These are phyloP conservation scores for Rhinichthys osculus DNA, from an alignment of 2,797 vertebrate genomes.

Conservation along the genomic window DNA sequence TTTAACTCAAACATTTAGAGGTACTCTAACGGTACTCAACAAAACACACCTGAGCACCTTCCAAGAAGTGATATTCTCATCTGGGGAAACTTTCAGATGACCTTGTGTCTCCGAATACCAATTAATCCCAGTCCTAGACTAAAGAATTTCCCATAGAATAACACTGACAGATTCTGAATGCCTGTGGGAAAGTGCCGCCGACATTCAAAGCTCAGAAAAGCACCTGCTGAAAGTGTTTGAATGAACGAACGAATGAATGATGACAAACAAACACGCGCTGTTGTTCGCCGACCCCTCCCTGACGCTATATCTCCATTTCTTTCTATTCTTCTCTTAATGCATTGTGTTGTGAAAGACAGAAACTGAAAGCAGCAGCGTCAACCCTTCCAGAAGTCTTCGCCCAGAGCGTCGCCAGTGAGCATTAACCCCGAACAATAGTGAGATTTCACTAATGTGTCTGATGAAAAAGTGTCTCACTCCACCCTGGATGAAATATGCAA, in stretches of 20 bases:
- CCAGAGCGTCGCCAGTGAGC: constrained; percentile 33
- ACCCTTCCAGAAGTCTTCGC: neutral
- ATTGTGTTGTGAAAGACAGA: neutral
- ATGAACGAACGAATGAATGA: neutral
- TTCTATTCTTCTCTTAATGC: constrained; percentile 22
- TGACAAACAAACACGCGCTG: neutral
- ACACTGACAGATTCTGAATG: neutral
- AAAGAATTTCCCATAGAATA: neutral
- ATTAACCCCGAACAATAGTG: constrained; percentile 66
- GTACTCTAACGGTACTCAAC: neutral
- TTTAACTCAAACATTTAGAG: neutral
- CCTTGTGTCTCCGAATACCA: neutral
- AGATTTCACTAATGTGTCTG: constrained; percentile 67
- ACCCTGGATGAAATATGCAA: constrained; percentile 65
- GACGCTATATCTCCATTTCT: neutral
- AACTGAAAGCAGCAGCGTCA: neutral
- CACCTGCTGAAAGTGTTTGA: constrained; percentile 11
- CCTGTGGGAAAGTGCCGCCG: neutral
- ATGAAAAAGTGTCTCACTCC: constrained; percentile 64
- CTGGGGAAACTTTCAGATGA: neutral
- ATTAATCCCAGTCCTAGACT: constrained; percentile 1
- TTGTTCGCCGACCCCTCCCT: neutral
- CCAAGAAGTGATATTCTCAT: neutral
- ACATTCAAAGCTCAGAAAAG: neutral
- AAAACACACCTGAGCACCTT: neutral